Conservation (phyloP, 1,140 invertebrate species). For the Drosophila navojoa region DNA sequence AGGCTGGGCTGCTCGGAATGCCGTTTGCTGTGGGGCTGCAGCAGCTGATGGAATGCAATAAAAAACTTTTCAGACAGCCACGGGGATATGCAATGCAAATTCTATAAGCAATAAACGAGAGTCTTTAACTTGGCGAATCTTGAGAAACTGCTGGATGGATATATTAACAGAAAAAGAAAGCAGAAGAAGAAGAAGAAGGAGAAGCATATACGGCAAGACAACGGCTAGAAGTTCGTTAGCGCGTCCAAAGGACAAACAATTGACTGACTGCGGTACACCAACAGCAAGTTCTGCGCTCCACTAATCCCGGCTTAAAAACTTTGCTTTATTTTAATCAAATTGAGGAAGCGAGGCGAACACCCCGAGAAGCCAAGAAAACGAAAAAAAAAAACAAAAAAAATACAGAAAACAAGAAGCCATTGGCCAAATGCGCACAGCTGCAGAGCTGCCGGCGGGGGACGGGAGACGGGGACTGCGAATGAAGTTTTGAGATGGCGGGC, state of each 20-base stretch:
- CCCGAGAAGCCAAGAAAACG: background rate
- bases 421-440: slow-evolving; percentile 43
- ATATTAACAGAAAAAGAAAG: slow-evolving; percentile 47
- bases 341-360: slow-evolving; percentile 15
- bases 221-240: background rate
- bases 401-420: slow-evolving; percentile 50
- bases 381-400: background rate
- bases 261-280: slow-evolving; percentile 46
- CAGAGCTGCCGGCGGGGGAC: slow-evolving; percentile 23
- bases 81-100: slow-evolving; percentile 67
- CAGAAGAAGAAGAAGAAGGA: no score
- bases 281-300: slow-evolving; percentile 42
- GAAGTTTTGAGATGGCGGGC: slow-evolving; percentile 3
- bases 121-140: slow-evolving; percentile 46
- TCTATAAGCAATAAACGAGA: slow-evolving; percentile 51
- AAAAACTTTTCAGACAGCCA: slow-evolving; percentile 77
- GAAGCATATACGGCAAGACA: slow-evolving; percentile 39
- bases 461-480: slow-evolving; percentile 21
- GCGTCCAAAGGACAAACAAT: slow-evolving; percentile 55
- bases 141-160: slow-evolving; percentile 8
- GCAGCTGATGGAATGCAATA: slow-evolving; percentile 75
- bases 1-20: slow-evolving; percentile 16
- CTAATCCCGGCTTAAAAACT: slow-evolving; percentile 81
- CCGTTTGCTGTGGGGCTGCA: slow-evolving; percentile 30
- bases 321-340: slow-evolving; percentile 81